phyloP scores from a whole-genome alignment of 2,888 invertebrate genomes.

The Ischnus inquisitorius region DNA sequence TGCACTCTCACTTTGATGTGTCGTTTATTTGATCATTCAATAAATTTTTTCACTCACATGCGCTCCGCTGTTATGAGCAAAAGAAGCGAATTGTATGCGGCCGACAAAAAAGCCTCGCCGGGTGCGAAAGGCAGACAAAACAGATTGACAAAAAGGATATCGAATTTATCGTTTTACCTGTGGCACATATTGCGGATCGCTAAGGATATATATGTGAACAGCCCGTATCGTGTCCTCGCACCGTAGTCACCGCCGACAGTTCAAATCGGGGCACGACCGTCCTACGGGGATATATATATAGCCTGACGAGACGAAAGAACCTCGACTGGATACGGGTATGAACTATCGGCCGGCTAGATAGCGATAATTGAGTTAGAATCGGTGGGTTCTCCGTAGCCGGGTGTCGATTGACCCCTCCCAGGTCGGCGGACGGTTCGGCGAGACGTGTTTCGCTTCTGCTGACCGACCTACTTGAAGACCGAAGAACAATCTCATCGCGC shows the following conservation, averaged over 20 bases:
- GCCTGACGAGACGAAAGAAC: background rate
- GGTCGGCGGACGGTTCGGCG: background rate
- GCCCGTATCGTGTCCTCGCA: background rate
- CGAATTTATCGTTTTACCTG: background rate
- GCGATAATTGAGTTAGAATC: constrained; percentile 59
- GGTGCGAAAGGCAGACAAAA: no score
- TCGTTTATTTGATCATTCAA: no score
- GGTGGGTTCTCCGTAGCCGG: constrained; percentile 19
- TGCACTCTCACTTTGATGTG: no score
- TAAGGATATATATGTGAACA: background rate
- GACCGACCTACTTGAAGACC: background rate
- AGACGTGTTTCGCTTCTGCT: background rate
- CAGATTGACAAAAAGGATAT: no score
- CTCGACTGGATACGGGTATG: background rate
- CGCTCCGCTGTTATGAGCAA: no score
- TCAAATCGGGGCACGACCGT: background rate
- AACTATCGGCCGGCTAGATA: constrained; percentile 25
- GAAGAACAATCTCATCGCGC: background rate
- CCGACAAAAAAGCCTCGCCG: no score
- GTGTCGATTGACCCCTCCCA: background rate
- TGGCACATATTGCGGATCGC: background rate
- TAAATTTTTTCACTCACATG: no score
- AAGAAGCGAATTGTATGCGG: no score
- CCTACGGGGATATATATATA: background rate
- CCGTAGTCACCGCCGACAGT: background rate